Evolutionary conservation across 2,888 invertebrate species (phyloP).

Genomic region (Brachyptera putata): DNA sequence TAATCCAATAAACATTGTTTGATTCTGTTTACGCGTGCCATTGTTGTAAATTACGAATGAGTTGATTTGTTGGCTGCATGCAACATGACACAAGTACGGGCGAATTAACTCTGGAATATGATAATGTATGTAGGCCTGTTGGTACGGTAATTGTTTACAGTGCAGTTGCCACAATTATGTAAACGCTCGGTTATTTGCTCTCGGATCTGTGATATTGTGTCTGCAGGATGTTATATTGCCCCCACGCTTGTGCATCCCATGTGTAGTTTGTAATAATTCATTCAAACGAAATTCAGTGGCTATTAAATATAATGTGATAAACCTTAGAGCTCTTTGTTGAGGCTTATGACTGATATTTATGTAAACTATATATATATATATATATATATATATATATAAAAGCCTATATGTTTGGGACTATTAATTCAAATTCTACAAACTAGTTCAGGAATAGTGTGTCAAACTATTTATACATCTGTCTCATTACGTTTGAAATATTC

Average conservation of each 20-base stretch:
- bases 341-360: not conserved
- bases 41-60: not conserved
- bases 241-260: too few species aligned
- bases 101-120: conserved; percentile 11
- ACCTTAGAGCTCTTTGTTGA: conserved; percentile 2
- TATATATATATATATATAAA: too few species aligned
- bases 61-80: conserved; percentile 10
- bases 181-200: conserved; percentile 1
- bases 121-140: conserved; percentile 10
- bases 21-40: conserved; percentile 11
- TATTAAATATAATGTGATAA: not conserved
- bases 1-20: not conserved
- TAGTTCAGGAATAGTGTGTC: too few species aligned
- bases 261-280: not conserved
- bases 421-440: not conserved
- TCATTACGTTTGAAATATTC: too few species aligned
- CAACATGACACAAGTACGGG: not conserved
- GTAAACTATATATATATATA: too few species aligned
- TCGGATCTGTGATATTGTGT: not conserved
- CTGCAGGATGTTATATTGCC: not conserved
- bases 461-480: too few species aligned
- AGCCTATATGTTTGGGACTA: not conserved
- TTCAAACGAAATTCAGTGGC: conserved; percentile 1
- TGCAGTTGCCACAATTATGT: conserved; percentile 13
- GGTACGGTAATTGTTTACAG: conserved; percentile 7